Conservation (phyloP, 35 echinoderm and acorn worm genomes). For the Ophioderma brevispina region DNA sequence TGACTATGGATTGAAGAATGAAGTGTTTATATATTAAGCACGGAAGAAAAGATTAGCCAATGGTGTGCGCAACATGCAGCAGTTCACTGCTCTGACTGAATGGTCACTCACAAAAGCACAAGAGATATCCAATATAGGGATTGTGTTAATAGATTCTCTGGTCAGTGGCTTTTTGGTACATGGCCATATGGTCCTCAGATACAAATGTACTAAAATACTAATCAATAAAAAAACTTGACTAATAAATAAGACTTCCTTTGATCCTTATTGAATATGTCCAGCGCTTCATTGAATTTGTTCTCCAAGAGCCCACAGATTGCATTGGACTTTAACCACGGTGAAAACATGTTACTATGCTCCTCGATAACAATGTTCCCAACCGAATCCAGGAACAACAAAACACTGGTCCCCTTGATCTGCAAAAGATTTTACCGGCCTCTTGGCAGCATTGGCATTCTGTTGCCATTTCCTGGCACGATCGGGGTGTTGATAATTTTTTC, state of each 20-base stretch:
- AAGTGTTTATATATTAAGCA: too few species aligned
- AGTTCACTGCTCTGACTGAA: too few species aligned
- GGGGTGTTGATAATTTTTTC: not conserved
- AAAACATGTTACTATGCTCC: not conserved
- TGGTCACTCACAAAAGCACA: too few species aligned
- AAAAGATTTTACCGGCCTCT: not conserved
- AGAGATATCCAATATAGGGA: too few species aligned
- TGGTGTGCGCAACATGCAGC: too few species aligned
- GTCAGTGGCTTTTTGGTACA: too few species aligned
- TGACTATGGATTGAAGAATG: too few species aligned
- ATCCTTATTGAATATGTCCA: not conserved
- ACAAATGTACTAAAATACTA: too few species aligned
- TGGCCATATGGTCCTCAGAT: too few species aligned
- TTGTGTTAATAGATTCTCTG: too few species aligned
- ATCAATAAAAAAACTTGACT: too few species aligned
- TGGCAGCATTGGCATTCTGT: not conserved
- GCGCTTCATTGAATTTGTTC: not conserved
- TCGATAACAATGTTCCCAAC: not conserved
- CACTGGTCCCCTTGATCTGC: not conserved
- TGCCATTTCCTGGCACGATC: not conserved
- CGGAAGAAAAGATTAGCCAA: too few species aligned
- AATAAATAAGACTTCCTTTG: not conserved
- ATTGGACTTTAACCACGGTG: not conserved
- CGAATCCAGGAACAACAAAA: not conserved
- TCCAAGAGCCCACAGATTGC: not conserved